Evolutionary conservation across 2,797 vertebrate genomes (phyloP), one percentile per base, ranked within the genome.

Genomic region (Pogonophryne albipinna): DNA sequence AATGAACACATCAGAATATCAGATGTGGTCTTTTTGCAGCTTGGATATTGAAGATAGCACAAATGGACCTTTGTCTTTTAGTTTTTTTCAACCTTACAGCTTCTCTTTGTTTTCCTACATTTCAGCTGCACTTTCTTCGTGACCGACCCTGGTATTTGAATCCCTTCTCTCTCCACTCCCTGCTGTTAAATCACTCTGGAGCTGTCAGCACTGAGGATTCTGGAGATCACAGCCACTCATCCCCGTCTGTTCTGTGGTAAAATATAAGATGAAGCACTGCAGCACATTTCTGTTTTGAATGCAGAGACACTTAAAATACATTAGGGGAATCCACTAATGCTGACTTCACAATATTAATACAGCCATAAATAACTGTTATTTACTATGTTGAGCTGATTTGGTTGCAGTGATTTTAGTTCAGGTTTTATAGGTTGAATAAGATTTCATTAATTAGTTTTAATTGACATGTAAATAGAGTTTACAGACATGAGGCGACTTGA

Each of bases 101-200:
- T 55, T 27, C 27, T 72, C 27, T 41, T 20, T 23, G 17, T 66
- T 49, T 46, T 46, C 59, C 38, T 44, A 62, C 15, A 56, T 42
- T 68, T 31, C 7, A 3, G 0, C 19, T 61, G 38, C 17, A 2
- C 15, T 62, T 49, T 64, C 17, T n/a, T 23, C 15, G 55, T 38
- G 57, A 38, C 17, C 10, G 2, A 17, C 42, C 1, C 50, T 56
- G 78, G 17, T 49, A 75, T 71, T 72, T 68, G 56, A 77, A 50
- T 63, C 62, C 51, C 38, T 59, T 65, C 70, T 85, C 38, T 72
- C 67, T 78, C 41, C 57, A 63, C 69, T 73, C 79, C 72, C 82
- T 85, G 78, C 77, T 76, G 85, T 69, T 85, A 75, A 84, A 86
- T 87, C 76, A 78, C 73, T 66, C 49, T 10, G 41, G 38, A 53